A percentile compares a stretch with the other conserved stretches of the same genome.
These are phyloP conservation scores for Pachycephus smyrnensis DNA, from an alignment of 2,888 invertebrate species.

Conservation along the genomic window DNA sequence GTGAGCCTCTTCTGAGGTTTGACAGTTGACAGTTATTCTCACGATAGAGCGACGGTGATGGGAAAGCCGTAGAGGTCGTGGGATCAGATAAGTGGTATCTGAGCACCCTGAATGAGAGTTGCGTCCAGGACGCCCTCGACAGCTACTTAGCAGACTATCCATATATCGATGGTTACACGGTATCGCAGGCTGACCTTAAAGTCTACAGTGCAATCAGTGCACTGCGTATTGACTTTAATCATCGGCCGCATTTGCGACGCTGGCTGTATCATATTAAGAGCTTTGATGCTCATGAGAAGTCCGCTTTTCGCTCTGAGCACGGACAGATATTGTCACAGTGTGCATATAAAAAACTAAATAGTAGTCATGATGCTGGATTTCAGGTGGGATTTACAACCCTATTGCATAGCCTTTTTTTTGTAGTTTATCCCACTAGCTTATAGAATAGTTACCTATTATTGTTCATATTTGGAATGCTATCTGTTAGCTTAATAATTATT, in stretches of 20 bases:
- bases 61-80: conserved; percentile 26
- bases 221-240: conserved; percentile 40
- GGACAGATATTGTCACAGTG: conserved; percentile 28
- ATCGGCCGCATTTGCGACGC: conserved; percentile 59
- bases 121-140: conserved; percentile 60
- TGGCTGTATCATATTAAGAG: conserved; percentile 66
- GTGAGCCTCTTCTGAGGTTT: conserved; percentile 34
- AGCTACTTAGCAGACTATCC: conserved; percentile 64
- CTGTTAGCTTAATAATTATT: not conserved
- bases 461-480: not conserved
- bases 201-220: conserved; percentile 50
- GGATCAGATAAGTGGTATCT: conserved; percentile 52
- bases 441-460: not conserved
- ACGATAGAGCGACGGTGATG: conserved; percentile 28
- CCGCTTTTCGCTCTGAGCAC: conserved; percentile 41
- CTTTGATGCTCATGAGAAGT: conserved; percentile 51
- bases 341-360: conserved; percentile 18
- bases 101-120: conserved; percentile 50
- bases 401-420: conserved; percentile 8
- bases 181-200: conserved; percentile 63
- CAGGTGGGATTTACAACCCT: conserved; percentile 36
- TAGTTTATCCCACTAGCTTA: not conserved
- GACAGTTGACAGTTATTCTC: conserved; percentile 34
- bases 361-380: conserved; percentile 31
- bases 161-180: conserved; percentile 65